phyloP scores from a whole-genome alignment of 2,113 vertebrate genomes.

The Phalacrocorax aristotelis region DNA sequence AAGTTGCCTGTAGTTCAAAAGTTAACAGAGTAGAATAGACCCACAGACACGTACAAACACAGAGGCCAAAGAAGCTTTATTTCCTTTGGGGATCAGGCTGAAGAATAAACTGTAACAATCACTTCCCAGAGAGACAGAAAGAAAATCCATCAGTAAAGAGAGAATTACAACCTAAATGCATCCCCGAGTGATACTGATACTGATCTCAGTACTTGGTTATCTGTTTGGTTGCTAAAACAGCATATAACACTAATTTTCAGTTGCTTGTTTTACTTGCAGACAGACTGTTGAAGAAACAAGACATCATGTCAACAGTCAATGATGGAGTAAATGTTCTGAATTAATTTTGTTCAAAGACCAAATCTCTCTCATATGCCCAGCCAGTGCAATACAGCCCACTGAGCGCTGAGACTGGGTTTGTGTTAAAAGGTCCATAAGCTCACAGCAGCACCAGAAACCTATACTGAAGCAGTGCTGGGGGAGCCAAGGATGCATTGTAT shows the following conservation, averaged over 20 bases:
- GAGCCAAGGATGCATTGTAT: neutral
- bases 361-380: neutral
- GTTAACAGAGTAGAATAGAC: neutral
- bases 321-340: neutral
- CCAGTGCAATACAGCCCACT: neutral
- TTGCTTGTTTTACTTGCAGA: neutral
- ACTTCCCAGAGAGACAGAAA: neutral
- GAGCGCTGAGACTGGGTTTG: neutral
- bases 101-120: neutral
- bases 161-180: neutral
- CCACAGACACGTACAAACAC: neutral
- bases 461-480: neutral
- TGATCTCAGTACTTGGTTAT: neutral
- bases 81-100: neutral
- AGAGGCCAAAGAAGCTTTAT: neutral
- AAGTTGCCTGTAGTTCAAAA: neutral
- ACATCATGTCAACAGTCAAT: neutral
- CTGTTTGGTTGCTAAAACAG: neutral
- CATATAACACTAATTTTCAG: neutral
- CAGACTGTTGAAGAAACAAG: neutral
- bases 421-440: neutral
- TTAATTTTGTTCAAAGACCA: neutral
- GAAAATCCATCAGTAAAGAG: neutral
- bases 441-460: neutral
- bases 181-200: neutral